Conservation (phyloP, 2,888 invertebrate genomes). For the Chrysolina americana region DNA sequence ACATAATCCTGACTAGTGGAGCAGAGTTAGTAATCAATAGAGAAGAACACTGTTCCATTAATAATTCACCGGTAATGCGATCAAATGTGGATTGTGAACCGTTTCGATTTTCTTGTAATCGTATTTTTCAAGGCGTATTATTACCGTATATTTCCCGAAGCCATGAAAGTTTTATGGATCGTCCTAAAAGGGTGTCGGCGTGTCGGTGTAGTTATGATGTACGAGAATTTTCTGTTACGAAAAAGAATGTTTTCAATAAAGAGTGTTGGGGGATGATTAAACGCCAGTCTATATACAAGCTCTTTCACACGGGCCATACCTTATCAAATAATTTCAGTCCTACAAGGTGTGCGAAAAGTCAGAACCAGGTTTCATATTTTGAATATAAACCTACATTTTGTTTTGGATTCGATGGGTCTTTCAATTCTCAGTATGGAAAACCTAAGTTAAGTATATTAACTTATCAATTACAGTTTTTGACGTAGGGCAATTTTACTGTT, state of each 20-base stretch:
- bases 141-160: neutral
- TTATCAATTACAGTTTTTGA: too few relatives aligned
- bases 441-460: too few relatives aligned
- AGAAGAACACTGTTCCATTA: constrained; percentile 1
- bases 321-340: too few relatives aligned
- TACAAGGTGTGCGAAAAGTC: too few relatives aligned
- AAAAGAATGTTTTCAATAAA: neutral
- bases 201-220: neutral
- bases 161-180: neutral
- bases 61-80: constrained; percentile 6
- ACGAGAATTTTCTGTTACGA: neutral
- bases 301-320: too few relatives aligned
- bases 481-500: too few relatives aligned
- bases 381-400: too few relatives aligned
- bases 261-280: too few relatives aligned
- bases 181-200: neutral
- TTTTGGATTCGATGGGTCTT: too few relatives aligned
- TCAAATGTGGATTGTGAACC: neutral
- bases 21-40: neutral
- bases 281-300: too few relatives aligned
- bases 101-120: neutral
- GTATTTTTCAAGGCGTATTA: neutral
- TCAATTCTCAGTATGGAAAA: too few relatives aligned
- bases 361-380: too few relatives aligned
- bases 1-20: neutral